Evolutionary conservation across 2,797 vertebrate species (phyloP).

Genomic region (Sebastiscus tertius): DNA sequence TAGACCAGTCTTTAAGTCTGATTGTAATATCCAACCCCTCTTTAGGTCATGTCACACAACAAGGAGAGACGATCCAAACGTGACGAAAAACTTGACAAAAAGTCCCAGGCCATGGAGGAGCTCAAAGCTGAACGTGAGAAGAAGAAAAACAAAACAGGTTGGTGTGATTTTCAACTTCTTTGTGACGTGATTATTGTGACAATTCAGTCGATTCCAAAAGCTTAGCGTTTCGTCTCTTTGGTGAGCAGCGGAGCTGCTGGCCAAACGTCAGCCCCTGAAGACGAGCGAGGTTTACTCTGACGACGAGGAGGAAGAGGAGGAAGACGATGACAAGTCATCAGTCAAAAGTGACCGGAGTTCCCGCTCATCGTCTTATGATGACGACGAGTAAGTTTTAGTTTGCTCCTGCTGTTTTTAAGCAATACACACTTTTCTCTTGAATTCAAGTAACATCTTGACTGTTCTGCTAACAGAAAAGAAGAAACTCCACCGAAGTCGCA

Average conservation of each 20-base stretch:
- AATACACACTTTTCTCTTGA: not conserved
- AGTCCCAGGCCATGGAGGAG: conserved; percentile 99
- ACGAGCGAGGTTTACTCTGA: conserved; percentile 99
- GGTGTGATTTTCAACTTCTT: not conserved
- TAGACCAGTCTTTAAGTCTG: not conserved
- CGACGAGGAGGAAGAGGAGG: conserved; percentile 98
- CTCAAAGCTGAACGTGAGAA: conserved; percentile 97
- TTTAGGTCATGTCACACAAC: conserved; percentile 97
- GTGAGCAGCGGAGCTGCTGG: conserved; percentile 92
- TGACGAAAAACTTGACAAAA: conserved; percentile 98
- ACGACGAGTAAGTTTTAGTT: conserved; percentile 91
- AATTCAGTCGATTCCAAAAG: not conserved
- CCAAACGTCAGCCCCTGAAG: conserved; percentile 96
- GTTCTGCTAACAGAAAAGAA: conserved; percentile 85
- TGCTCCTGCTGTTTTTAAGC: not conserved
- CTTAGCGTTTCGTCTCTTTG: not conserved
- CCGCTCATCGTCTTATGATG: conserved; percentile 93
- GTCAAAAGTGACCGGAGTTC: conserved; percentile 96
- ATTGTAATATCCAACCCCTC: not conserved
- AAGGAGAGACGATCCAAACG: conserved; percentile 97
- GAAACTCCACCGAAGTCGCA: conserved; percentile 96
- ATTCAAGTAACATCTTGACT: not conserved
- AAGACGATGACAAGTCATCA: conserved; percentile 98
- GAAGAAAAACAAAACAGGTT: conserved; percentile 98
- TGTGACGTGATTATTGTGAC: not conserved